Base-by-base conservation (phyloP, 2,888 invertebrate species). In the Hypena proboscidalis region DNA sequence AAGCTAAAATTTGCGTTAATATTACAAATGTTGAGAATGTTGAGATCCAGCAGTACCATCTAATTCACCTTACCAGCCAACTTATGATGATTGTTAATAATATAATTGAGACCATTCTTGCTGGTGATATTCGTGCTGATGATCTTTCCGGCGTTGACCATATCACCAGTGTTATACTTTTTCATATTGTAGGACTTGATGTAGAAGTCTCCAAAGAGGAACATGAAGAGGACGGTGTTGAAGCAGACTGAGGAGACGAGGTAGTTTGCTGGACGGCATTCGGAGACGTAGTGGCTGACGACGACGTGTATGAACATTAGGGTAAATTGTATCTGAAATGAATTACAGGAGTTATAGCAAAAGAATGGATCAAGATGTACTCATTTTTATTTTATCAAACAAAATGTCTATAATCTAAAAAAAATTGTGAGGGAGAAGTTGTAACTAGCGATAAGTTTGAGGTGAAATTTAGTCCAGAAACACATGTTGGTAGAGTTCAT, bases 181-280 rank as follows among this genome's bases (percentile, higher is more conserved):
- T 69, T 67, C 0, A 30, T 57, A n/a, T n/a, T n/a, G 11, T 74
- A 77, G 3, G 70, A 62, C 20, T 72, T 71, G 2, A 67, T 31
- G 29, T 77, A 77, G 48, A 81, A 83, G 23, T 77, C 68, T 1
- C 68, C 71, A 25, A 83, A 83, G 10, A 83, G 50, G 34, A 73
- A 77, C 22, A 78, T 36, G 23, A 83, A 78, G 1, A 81, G 27
- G 0, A 67, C n/a, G 0, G 62, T 67, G 40, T 83, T 79, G 10
- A 64, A 41, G 4, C 58, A 50, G 1, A 75, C 67, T 0, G 58
- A 31, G 0, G 43, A 13, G 0, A 75, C 34, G 0, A 80, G 47
- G 0, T 67, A 45, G 35, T 70, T 67, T 0, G 77, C 72, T 0
- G 77, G 76, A 1, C 60, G 67, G 39, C 82, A 83, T 1, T 72